A percentile compares a stretch with the other conserved stretches of the same genome.
Conservation (phyloP, 2,113 vertebrate genomes). For the Zosterops pallidus region DNA sequence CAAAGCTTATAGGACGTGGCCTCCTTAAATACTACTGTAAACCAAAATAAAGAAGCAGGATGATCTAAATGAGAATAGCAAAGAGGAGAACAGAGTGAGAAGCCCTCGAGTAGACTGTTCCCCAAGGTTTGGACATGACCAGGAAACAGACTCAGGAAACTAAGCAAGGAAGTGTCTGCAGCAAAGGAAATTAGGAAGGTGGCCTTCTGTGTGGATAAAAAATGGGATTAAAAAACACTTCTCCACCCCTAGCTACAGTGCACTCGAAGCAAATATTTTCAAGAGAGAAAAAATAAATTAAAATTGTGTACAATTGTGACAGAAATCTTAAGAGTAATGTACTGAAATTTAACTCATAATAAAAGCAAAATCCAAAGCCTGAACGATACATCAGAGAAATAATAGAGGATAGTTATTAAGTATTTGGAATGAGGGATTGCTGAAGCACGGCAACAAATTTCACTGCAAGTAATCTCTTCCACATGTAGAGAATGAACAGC, state of each 20-base stretch:
- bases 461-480: not conserved
- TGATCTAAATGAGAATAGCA: not conserved
- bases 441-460: not conserved
- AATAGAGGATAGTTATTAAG: not conserved
- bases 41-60: not conserved
- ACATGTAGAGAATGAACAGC: not conserved
- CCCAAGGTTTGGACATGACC: not conserved
- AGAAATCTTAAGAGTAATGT: not conserved
- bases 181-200: not conserved
- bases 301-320: not conserved
- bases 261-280: not conserved
- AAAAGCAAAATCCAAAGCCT: not conserved
- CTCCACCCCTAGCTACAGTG: not conserved
- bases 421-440: constrained; percentile 1
- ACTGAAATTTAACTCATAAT: not conserved
- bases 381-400: not conserved
- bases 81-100: not conserved
- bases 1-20: not conserved
- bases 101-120: not conserved
- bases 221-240: not conserved
- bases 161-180: not conserved
- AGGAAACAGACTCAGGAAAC: not conserved
- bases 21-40: not conserved
- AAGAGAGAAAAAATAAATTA: not conserved
- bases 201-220: not conserved